Base-by-base conservation (phyloP, 2,888 invertebrate genomes). In the Theretra japonica region DNA sequence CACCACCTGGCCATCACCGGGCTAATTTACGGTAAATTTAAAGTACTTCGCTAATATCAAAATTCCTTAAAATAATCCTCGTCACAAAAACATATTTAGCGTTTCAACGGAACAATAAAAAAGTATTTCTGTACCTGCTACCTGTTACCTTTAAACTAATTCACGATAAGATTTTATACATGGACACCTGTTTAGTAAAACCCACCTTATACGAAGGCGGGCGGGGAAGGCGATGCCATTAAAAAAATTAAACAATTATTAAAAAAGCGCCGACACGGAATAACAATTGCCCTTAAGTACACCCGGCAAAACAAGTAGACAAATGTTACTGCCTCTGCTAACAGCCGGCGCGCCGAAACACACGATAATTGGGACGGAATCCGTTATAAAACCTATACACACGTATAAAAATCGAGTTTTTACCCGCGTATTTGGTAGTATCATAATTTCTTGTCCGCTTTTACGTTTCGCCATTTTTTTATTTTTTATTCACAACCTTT, bases 371-470 rank as follows among this genome's bases (percentile, higher is more conserved):
- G 86, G 84, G 76, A 80, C 74, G 79, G 81, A 82, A 83, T 85
- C 77, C 83, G 73, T 80, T 80, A 85, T 82, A 84, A 81, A 79
- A 83, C 81, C 82, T 65, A 48, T 76, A 82, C 83, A 81, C 75
- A 79, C 78, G 78, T 84, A 82, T 82, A 84, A 82, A 81, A 80
- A 83, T 84, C 85, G 84, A 85, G 85, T 90, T 92, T 92, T 92
- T 93, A 83, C 79, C 74, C 83, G 86, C 91, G 88, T 90, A 92
- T 92, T 92, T 90, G 91, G 93, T 89, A 87, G 91, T 90, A 92
- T 92, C 92, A 92, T 93, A 91, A 92, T 88, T 93, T 93, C 92
- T 92, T 93, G 90, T 88, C 85, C 85, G 77, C 79, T 79, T 80
- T 70, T 79, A 74, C 75, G 74, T 77, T 82, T 83, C 48, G 79